A percentile compares a stretch with the other conserved stretches of the same genome.
These are phyloP conservation scores for Tursiops truncatus DNA, from an alignment of 2,113 vertebrate genomes.

Conservation along the genomic window DNA sequence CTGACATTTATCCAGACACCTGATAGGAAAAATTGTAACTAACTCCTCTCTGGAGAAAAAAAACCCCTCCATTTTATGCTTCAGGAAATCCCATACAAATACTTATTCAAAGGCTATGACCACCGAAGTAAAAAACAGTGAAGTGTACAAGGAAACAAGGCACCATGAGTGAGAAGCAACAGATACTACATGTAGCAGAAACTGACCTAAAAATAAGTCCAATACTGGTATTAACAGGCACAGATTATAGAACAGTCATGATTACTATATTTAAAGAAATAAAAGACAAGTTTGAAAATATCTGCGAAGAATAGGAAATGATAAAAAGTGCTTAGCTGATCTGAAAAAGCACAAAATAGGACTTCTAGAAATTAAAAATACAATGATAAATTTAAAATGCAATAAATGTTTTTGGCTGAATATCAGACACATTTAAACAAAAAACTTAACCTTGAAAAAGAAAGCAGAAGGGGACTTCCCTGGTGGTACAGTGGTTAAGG, in stretches of 20 bases:
- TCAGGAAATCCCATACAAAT: not conserved
- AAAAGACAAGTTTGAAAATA: not conserved
- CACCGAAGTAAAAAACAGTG: not conserved
- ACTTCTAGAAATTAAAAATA: not conserved
- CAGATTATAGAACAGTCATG: not conserved
- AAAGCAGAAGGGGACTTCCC: not conserved
- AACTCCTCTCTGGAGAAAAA: not conserved
- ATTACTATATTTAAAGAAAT: not conserved
- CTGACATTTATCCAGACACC: not conserved
- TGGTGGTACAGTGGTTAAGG: too few relatives aligned
- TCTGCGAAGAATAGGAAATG: not conserved
- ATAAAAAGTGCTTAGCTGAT: not conserved
- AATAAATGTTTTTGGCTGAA: not conserved
- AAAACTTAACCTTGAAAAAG: not conserved
- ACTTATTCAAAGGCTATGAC: not conserved
- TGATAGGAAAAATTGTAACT: not conserved
- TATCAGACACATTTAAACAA: not conserved
- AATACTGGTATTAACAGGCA: not conserved
- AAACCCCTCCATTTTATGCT: not conserved
- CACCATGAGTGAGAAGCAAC: not conserved
- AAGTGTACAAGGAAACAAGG: not conserved
- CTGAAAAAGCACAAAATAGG: not conserved
- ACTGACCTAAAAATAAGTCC: not conserved
- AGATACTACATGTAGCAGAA: not conserved
- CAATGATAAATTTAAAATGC: not conserved